Base-by-base conservation (phyloP, 2,888 invertebrate species). In the Epirrhoe tristata region DNA sequence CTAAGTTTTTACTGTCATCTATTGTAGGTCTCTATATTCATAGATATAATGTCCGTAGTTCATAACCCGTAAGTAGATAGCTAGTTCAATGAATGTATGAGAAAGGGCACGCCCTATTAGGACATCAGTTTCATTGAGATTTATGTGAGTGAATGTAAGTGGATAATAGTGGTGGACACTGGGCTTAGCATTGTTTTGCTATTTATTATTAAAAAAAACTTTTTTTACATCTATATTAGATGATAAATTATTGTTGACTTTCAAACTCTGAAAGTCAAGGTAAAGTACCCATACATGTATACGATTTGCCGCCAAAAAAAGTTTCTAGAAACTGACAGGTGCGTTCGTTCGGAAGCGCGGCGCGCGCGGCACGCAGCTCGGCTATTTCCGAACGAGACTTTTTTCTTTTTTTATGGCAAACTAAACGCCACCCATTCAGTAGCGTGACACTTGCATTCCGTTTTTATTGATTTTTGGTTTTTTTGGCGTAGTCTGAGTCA, bases 381-480 rank as follows among this genome's bases (percentile, higher is more conserved):
- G 67, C 67, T 75, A 75, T 75, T 72, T 75, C 69, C 70, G 66
- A 73, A 58, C 68, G 57, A 62, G 63, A 14, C 43, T 64, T 74
- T 84, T 79, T 79, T 16, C 7, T 77, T 83, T 84, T 87, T 84
- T 83, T 85, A 68, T 57, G 54, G 54, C 61, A 58, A 65, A 54
- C 58, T 68, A 82, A 75, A 73, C 71, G 74, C 76, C 86, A 79
- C 86, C 80, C 85, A 88, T 86, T 86, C 83, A 84, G 62, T 74
- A 76, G 75, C 78, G 74, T 78, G 80, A 80, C 78, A 76, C 79
- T 81, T 78, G 77, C 76, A 74, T 77, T 74, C 72, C 51, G 58
- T 70, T 66, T 72, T 76, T 74, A 24, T 52, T 53, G 34, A 8
- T 58, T 7, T 51, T 39, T 31, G 14, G 10, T 31, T 63, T 46